Evolutionary conservation across 2,113 vertebrate genomes (phyloP).

Genomic region (Macaca mulatta): DNA sequence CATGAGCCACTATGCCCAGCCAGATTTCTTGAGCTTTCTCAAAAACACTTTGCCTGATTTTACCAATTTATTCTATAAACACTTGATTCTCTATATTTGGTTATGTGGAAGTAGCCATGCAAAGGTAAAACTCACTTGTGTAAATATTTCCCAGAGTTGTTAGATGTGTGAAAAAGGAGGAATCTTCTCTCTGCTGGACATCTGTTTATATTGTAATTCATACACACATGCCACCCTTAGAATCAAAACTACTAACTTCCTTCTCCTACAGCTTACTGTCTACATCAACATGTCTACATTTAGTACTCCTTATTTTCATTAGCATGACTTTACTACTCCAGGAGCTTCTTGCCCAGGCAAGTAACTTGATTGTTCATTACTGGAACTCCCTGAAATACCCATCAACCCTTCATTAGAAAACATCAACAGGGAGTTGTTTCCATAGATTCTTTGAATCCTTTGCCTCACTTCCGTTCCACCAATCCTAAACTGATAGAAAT

Average conservation of each 20-base stretch:
- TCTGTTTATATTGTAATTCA: background rate
- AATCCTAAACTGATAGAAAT: background rate
- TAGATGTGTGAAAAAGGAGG: background rate
- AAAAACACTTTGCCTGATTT: background rate
- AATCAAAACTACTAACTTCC: background rate
- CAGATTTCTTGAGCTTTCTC: background rate
- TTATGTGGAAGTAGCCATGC: background rate
- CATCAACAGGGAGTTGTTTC: background rate
- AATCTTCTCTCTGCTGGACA: background rate
- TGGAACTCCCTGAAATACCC: background rate
- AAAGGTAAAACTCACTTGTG: background rate
- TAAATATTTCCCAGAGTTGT: slow-evolving; percentile 16
- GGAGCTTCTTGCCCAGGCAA: background rate
- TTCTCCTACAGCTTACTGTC: background rate
- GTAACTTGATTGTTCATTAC: background rate
- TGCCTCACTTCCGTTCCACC: background rate
- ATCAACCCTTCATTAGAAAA: background rate
- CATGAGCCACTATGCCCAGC: background rate
- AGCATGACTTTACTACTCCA: background rate
- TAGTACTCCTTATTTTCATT: background rate
- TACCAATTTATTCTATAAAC: background rate
- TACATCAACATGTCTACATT: background rate
- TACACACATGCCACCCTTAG: background rate
- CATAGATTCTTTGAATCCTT: background rate
- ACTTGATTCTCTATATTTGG: background rate